Percentiles rank a stretch among this genome's conserved stretches.
Evolutionary conservation across 1,140 invertebrate genomes (phyloP).

Genomic region (Rhizoglyphus robini): DNA sequence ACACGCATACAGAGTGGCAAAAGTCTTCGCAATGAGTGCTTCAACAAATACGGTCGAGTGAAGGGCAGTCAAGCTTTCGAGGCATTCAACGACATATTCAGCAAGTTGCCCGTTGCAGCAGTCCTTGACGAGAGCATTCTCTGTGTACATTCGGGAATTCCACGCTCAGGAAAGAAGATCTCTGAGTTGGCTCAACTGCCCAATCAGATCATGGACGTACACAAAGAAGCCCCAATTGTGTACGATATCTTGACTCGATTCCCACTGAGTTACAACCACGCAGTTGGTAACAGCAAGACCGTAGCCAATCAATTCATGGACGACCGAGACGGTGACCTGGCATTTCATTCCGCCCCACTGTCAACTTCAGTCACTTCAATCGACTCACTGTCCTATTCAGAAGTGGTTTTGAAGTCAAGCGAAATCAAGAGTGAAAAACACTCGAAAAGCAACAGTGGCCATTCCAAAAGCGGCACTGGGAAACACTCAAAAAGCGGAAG

Average conservation of each 20-base stretch:
- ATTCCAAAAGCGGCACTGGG: not conserved
- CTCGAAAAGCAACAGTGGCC: not conserved
- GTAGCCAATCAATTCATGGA: not conserved
- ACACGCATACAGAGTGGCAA: not conserved
- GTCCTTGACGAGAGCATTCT: slow-evolving; percentile 53
- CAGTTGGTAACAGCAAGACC: not conserved
- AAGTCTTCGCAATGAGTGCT: not conserved
- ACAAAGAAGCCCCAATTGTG: not conserved
- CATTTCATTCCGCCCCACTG: not conserved
- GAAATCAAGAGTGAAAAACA: not conserved
- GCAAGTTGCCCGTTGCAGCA: slow-evolving; percentile 51
- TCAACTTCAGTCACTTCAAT: not conserved
- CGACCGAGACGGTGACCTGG: not conserved
- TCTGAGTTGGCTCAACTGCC: not conserved
- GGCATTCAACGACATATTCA: slow-evolving; percentile 53
- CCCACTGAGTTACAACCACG: not conserved
- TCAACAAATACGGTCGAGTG: not conserved
- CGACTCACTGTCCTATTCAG: not conserved
- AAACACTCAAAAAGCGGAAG: not conserved
- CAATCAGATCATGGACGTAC: not conserved
- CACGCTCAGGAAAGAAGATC: slow-evolving; percentile 37
- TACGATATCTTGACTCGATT: not conserved
- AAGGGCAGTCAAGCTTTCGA: slow-evolving; percentile 47
- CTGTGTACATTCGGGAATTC: slow-evolving; percentile 58
- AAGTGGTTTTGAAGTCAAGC: not conserved